Evolutionary conservation across 2,888 invertebrate species (phyloP).

Genomic region (Calephelis perditalis): DNA sequence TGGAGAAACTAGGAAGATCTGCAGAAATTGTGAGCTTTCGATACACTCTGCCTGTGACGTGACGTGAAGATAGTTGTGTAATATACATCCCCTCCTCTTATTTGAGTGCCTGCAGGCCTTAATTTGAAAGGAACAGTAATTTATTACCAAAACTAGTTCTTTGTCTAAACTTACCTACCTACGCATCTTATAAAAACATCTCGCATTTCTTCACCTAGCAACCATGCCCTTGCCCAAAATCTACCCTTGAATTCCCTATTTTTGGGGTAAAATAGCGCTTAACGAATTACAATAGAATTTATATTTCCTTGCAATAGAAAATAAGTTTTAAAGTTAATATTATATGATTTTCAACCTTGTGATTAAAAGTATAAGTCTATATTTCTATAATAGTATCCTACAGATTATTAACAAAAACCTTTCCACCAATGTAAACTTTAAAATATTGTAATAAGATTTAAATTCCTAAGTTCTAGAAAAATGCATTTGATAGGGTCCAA

Average conservation of each 20-base stretch:
- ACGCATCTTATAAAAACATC: conserved; percentile 6
- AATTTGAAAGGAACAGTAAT: too few species aligned
- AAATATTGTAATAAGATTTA: neutral
- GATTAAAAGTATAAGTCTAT: neutral
- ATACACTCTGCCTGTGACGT: too few species aligned
- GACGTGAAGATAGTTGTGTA: too few species aligned
- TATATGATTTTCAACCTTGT: neutral
- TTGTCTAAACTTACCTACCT: neutral
- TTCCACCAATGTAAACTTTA: conserved; percentile 24
- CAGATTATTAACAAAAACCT: neutral
- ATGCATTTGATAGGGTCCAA: conserved; percentile 41
- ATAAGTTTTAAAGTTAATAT: neutral
- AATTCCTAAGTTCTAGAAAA: conserved; percentile 28
- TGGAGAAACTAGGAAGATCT: too few species aligned
- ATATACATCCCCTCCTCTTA: too few species aligned
- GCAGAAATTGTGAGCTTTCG: too few species aligned
- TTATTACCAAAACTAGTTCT: neutral
- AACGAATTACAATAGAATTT: neutral
- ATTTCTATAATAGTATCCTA: neutral
- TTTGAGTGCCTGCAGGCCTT: too few species aligned
- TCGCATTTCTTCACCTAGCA: conserved; percentile 5
- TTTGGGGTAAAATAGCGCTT: neutral
- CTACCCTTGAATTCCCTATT: neutral
- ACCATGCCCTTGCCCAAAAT: conserved; percentile 10
- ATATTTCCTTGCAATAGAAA: neutral